Evolutionary conservation across 2,113 vertebrate genomes (phyloP).

Genomic region (Petrocephalus microphthalmus): DNA sequence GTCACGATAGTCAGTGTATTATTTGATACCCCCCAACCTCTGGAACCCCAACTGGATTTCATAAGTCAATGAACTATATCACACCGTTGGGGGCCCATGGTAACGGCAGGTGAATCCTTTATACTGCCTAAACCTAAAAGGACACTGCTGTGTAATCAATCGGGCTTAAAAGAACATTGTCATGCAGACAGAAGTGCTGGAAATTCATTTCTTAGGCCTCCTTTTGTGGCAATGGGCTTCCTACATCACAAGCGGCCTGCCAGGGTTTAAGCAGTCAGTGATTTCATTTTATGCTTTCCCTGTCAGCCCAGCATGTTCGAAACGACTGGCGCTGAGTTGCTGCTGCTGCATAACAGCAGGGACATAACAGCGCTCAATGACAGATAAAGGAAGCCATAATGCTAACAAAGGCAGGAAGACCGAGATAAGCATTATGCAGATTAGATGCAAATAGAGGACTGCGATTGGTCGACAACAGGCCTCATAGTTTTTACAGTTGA

Average conservation of each 20-base stretch:
- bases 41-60: neutral
- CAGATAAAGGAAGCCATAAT: neutral
- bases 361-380: neutral
- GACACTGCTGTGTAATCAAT: neutral
- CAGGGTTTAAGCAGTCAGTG: neutral
- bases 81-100: neutral
- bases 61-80: neutral
- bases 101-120: neutral
- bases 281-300: slow-evolving; percentile 1
- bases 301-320: neutral
- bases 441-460: neutral
- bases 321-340: neutral
- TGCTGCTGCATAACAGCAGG: neutral
- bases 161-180: neutral
- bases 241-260: neutral
- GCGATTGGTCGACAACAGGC: neutral
- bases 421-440: neutral
- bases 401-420: neutral
- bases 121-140: neutral
- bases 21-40: neutral
- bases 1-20: neutral
- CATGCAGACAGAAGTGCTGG: neutral
- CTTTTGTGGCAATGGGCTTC: neutral
- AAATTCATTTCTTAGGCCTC: neutral
- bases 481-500: neutral